Conservation (phyloP, 2,888 invertebrate genomes). For the Nineta flava region DNA sequence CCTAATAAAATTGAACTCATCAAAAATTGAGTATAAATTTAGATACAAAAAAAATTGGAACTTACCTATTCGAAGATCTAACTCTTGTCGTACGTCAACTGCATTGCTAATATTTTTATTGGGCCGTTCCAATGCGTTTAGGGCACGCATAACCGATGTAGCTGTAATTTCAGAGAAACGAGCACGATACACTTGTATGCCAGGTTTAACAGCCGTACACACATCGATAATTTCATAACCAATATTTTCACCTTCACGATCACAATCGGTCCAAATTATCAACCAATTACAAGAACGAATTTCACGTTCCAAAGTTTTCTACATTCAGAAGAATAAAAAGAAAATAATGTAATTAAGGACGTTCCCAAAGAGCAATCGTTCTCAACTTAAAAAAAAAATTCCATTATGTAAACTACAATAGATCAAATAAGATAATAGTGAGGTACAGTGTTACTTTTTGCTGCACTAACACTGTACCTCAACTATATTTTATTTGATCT, state of each 20-base stretch:
- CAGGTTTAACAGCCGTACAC: constrained; percentile 63
- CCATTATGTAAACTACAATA: no score
- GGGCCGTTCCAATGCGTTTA: constrained; percentile 61
- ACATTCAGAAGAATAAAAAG: constrained; percentile 18
- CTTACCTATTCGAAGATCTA: constrained; percentile 82
- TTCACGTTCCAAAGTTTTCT: constrained; percentile 56
- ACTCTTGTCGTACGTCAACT: constrained; percentile 80
- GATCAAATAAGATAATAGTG: no score
- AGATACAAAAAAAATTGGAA: constrained; percentile 3
- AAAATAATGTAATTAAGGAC: no score
- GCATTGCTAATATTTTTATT: constrained; percentile 75
- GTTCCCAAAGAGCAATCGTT: no score
- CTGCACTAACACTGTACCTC: no score
- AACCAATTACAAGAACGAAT: constrained; percentile 49
- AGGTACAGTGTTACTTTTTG: no score
- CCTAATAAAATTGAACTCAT: constrained; percentile 33
- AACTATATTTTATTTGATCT: no score
- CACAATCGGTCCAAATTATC: constrained; percentile 99
- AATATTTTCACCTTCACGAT: constrained; percentile 98
- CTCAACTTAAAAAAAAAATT: no score
- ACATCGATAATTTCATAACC: constrained; percentile 93
- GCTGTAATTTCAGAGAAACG: constrained; percentile 95
- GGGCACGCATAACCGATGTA: constrained; percentile 62
- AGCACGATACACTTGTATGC: constrained; percentile 58
- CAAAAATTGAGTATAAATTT: constrained; percentile 4